phyloP scores from a whole-genome alignment of 2,113 vertebrate genomes.

The Prochilodus magdalenae region DNA sequence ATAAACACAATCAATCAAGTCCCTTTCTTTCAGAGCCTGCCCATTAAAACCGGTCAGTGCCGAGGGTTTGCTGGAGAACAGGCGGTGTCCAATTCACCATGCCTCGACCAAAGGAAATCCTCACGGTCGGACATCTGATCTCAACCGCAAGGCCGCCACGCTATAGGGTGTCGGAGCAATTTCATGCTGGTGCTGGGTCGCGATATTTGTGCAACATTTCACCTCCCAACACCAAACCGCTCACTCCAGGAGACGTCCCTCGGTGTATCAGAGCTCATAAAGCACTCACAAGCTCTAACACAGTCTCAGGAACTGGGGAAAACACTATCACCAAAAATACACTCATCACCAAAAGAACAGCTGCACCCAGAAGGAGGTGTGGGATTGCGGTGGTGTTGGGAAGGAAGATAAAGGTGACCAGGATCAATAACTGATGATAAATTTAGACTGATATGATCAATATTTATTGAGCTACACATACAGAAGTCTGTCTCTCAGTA shows the following conservation, averaged over 20 bases:
- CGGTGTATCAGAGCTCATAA: background rate
- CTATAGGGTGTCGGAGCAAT: slow-evolving; percentile 1
- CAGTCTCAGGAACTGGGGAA: too few species aligned
- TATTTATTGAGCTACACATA: too few species aligned
- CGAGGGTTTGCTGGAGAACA: background rate
- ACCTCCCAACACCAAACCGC: slow-evolving; percentile 34
- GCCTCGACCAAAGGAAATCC: slow-evolving; percentile 30
- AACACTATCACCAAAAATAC: too few species aligned
- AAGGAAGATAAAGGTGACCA: too few species aligned
- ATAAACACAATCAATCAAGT: slow-evolving; percentile 29
- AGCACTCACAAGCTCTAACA: too few species aligned
- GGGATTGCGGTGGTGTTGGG: too few species aligned
- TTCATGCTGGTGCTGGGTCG: slow-evolving; percentile 13
- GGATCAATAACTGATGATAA: too few species aligned
- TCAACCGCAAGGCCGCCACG: background rate
- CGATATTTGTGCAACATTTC: slow-evolving; percentile 39
- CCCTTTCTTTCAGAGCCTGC: background rate
- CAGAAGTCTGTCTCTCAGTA: too few species aligned
- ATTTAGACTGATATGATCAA: too few species aligned
- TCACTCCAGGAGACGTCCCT: background rate
- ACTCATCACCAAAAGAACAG: too few species aligned
- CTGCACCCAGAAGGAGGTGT: too few species aligned
- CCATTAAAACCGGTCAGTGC: background rate
- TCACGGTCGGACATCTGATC: background rate
- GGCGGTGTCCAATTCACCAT: slow-evolving; percentile 1